Conservation (phyloP, 2,797 vertebrate species). For the Kryptolebias ocellatus region DNA sequence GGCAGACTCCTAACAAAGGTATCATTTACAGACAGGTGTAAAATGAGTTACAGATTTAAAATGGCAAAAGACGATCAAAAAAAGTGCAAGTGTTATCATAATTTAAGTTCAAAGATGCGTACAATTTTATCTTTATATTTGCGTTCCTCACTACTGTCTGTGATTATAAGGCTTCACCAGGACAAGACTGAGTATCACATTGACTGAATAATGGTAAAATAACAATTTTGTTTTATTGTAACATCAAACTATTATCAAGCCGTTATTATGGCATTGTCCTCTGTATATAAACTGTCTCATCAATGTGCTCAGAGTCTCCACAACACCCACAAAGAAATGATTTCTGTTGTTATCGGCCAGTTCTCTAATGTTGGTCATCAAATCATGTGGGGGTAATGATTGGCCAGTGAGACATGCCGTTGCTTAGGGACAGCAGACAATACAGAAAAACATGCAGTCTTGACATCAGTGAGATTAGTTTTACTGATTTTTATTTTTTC, state of each 20-base stretch:
- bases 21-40: not conserved
- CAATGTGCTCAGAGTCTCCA: constrained; percentile 28
- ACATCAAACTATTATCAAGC: constrained; percentile 25
- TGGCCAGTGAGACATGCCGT: constrained; percentile 16
- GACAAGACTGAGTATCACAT: not conserved
- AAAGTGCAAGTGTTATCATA: not conserved
- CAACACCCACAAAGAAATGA: constrained; percentile 27
- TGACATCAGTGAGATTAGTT: constrained; percentile 29
- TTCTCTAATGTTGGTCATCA: constrained; percentile 49
- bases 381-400: constrained; percentile 23
- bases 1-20: too few species aligned
- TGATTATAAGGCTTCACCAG: not conserved
- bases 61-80: too few species aligned
- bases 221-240: constrained; percentile 34
- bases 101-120: not conserved
- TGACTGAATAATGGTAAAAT: constrained; percentile 31
- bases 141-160: not conserved
- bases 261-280: constrained; percentile 37
- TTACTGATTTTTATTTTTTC: not conserved
- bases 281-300: constrained; percentile 24
- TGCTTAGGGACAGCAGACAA: constrained; percentile 13
- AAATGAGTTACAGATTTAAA: too few species aligned
- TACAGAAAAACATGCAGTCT: constrained; percentile 14
- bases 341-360: constrained; percentile 31
- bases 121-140: not conserved